Evolutionary conservation across 2,113 vertebrate genomes (phyloP).

Genomic region (Pycnonotus jocosus): DNA sequence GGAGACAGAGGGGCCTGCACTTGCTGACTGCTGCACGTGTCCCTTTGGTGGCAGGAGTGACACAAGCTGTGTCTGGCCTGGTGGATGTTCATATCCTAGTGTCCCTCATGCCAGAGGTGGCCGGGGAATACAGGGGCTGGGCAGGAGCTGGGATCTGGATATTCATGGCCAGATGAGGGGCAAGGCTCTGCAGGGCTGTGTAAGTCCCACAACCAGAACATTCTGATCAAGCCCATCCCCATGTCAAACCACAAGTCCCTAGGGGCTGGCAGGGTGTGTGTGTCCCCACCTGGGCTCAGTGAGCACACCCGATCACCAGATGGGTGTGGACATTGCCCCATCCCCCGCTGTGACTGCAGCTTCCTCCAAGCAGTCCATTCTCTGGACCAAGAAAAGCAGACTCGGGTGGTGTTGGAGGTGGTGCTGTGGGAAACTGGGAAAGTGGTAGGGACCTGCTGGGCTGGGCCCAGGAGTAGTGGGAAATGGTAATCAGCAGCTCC

Average conservation of each 20-base stretch:
- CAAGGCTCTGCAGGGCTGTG: background rate
- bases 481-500: background rate
- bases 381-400: background rate
- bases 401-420: fast-evolving
- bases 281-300: background rate
- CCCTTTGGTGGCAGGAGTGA: background rate
- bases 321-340: background rate
- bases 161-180: background rate
- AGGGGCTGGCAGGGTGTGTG: background rate
- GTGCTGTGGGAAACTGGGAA: background rate
- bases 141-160: background rate
- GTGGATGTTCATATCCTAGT: background rate
- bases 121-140: background rate
- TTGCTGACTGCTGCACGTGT: background rate
- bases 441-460: background rate
- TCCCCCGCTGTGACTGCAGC: fast-evolving
- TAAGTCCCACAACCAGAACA: background rate
- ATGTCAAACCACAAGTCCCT: fast-evolving
- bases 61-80: background rate
- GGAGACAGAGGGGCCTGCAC: background rate
- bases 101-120: background rate
- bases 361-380: background rate
- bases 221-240: background rate
- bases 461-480: background rate
- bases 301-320: fast-evolving